These are phyloP conservation scores for Priocnemis perturbator DNA, from an alignment of 2,888 invertebrate genomes.

Conservation along the genomic window DNA sequence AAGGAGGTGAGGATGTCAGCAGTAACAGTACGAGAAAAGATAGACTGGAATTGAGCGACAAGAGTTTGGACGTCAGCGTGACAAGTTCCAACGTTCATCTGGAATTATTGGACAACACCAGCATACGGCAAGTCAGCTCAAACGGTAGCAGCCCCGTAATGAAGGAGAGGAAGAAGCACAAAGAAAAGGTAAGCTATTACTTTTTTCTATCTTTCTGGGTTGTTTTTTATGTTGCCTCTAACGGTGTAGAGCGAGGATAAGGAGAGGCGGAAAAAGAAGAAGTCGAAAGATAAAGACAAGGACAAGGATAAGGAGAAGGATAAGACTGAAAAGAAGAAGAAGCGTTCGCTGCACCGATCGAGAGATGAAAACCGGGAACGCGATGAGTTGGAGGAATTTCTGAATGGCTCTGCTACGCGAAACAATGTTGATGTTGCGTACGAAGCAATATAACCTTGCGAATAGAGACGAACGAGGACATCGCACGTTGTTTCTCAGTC, in stretches of 20 bases:
- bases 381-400: constrained; percentile 81
- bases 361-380: constrained; percentile 75
- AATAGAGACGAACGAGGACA: not conserved
- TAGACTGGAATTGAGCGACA: constrained; percentile 71
- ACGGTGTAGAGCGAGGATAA: constrained; percentile 75
- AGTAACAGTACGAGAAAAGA: constrained; percentile 77
- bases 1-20: constrained; percentile 81
- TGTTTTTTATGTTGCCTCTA: not conserved
- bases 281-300: constrained; percentile 73
- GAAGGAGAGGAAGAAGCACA: constrained; percentile 72
- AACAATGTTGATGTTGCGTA: constrained; percentile 78
- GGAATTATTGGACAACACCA: constrained; percentile 74
- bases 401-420: constrained; percentile 78
- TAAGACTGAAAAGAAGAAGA: constrained; percentile 74
- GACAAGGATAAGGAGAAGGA: constrained; percentile 77
- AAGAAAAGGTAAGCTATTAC: constrained; percentile 64
- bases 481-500: not conserved
- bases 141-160: constrained; percentile 70
- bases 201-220: not conserved
- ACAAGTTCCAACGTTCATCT: constrained; percentile 78
- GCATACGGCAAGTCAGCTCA: constrained; percentile 68
- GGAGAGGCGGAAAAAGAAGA: constrained; percentile 78
- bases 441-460: constrained; percentile 77
- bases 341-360: constrained; percentile 71
- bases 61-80: constrained; percentile 75